phyloP scores from a whole-genome alignment of 2,888 invertebrate genomes.

The Heteromurus nitidus region DNA sequence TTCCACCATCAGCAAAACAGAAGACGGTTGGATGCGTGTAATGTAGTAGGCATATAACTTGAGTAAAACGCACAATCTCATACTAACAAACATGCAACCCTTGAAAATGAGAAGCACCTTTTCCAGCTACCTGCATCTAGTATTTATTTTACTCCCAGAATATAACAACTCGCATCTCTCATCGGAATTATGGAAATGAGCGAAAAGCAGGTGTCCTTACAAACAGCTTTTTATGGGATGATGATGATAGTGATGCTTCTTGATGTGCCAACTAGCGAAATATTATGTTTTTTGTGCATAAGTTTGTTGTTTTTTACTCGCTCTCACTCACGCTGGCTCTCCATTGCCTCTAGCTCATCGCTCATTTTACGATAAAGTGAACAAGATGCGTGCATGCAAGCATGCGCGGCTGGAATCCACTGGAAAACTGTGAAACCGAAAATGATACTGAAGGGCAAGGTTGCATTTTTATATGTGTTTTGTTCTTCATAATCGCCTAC shows the following conservation, averaged over 20 bases:
- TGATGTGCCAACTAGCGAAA: conserved; percentile 45
- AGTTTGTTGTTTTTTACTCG: background rate
- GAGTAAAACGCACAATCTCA: conserved; percentile 3
- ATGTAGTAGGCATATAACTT: background rate
- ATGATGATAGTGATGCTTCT: background rate
- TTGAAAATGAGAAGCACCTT: background rate
- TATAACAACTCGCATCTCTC: conserved; percentile 29
- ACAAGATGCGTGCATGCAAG: conserved; percentile 14
- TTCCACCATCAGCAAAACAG: too few species aligned
- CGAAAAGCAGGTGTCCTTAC: conserved; percentile 48
- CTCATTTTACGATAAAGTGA: background rate
- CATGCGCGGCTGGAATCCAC: conserved; percentile 21
- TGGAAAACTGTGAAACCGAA: conserved; percentile 9
- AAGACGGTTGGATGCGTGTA: too few species aligned
- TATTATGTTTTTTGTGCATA: background rate
- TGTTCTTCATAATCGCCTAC: conserved; percentile 6
- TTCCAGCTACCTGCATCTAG: conserved; percentile 29
- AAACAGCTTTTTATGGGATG: conserved; percentile 22
- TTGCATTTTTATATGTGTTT: background rate
- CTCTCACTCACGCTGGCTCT: background rate
- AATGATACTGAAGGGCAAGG: conserved; percentile 22
- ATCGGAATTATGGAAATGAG: conserved; percentile 56
- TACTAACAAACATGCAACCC: conserved; percentile 1
- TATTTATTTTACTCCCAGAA: conserved; percentile 23
- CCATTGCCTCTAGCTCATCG: too few species aligned